These are phyloP conservation scores for Sparidentex hasta DNA, from an alignment of 2,797 vertebrate species.

Conservation along the genomic window DNA sequence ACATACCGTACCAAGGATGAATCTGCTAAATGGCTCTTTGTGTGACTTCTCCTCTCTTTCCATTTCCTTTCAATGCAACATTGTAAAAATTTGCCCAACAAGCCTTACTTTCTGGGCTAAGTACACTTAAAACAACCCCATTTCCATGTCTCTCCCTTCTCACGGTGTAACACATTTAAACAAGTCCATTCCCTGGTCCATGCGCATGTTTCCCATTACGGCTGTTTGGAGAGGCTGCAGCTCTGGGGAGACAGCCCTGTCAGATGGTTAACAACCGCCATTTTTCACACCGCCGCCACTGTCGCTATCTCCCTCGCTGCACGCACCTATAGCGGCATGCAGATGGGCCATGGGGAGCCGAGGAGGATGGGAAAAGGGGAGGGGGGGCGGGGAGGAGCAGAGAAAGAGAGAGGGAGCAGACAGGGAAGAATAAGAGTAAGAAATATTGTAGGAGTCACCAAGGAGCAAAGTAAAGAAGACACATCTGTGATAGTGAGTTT, in stretches of 20 bases:
- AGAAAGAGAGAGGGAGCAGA: conserved; percentile 17
- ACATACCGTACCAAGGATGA: not conserved
- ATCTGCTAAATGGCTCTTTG: conserved; percentile 18
- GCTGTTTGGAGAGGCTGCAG: conserved; percentile 80
- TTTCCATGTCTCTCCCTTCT: conserved; percentile 57
- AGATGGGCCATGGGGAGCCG: conserved; percentile 70
- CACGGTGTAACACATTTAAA: conserved; percentile 71
- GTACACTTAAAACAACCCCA: conserved; percentile 65
- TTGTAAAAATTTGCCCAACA: conserved; percentile 14
- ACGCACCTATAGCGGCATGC: conserved; percentile 76
- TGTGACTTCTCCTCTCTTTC: not conserved
- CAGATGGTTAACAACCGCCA: conserved; percentile 83
- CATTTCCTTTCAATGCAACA: conserved; percentile 9
- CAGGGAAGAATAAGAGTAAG: conserved; percentile 33
- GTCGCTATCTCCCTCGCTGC: conserved; percentile 70
- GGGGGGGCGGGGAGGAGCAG: conserved; percentile 1
- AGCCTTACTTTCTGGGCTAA: conserved; percentile 31
- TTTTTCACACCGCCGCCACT: conserved; percentile 80
- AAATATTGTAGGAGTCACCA: conserved; percentile 51
- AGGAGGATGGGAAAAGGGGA: conserved; percentile 14
- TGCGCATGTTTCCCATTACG: conserved; percentile 80
- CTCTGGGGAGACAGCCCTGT: conserved; percentile 80
- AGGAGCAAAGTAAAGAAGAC: conserved; percentile 48
- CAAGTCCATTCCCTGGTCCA: conserved; percentile 70
- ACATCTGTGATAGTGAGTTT: conserved; percentile 50